A percentile compares a stretch with the other conserved stretches of the same genome.
These are phyloP conservation scores for Oncorhynchus mykiss DNA, from an alignment of 2,113 vertebrate species.

Conservation along the genomic window DNA sequence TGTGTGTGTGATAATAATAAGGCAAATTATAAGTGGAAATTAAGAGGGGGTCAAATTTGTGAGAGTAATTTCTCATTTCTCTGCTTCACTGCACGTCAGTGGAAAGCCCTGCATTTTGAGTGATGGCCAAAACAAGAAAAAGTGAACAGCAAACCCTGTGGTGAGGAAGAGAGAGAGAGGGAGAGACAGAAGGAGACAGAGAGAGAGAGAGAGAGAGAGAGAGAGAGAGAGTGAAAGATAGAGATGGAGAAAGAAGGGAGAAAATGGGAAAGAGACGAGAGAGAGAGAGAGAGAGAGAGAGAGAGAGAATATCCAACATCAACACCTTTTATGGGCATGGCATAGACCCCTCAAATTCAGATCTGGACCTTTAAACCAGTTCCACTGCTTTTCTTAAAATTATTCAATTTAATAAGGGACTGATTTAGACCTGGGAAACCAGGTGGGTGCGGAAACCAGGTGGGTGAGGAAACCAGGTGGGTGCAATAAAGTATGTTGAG, in stretches of 20 bases:
- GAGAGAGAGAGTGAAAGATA: slow-evolving; percentile 17
- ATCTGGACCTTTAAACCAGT: too few species aligned
- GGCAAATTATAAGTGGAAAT: slow-evolving; percentile 52
- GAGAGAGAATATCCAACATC: slow-evolving; percentile 29
- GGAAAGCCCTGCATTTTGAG: slow-evolving; percentile 65
- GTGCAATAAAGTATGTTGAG: too few species aligned
- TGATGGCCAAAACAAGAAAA: slow-evolving; percentile 64
- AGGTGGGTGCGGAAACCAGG: too few species aligned
- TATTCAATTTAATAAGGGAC: too few species aligned
- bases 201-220: neutral
- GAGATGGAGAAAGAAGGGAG: neutral
- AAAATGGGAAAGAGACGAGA: neutral
- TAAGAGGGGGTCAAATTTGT: slow-evolving; percentile 71
- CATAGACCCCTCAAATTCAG: too few species aligned
- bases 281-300: neutral
- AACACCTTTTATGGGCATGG: slow-evolving; percentile 36
- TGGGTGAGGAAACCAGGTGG: too few species aligned
- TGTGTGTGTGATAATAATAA: slow-evolving; percentile 60
- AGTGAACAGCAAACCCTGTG: slow-evolving; percentile 66
- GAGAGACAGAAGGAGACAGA: neutral
- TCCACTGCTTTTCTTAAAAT: too few species aligned
- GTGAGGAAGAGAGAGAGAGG: slow-evolving; percentile 20
- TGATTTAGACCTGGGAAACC: too few species aligned
- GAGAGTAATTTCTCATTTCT: slow-evolving; percentile 75
- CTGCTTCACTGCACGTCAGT: slow-evolving; percentile 62